These are phyloP conservation scores for Pyrrhosoma nymphula DNA, from an alignment of 2,888 invertebrate genomes.

Conservation along the genomic window DNA sequence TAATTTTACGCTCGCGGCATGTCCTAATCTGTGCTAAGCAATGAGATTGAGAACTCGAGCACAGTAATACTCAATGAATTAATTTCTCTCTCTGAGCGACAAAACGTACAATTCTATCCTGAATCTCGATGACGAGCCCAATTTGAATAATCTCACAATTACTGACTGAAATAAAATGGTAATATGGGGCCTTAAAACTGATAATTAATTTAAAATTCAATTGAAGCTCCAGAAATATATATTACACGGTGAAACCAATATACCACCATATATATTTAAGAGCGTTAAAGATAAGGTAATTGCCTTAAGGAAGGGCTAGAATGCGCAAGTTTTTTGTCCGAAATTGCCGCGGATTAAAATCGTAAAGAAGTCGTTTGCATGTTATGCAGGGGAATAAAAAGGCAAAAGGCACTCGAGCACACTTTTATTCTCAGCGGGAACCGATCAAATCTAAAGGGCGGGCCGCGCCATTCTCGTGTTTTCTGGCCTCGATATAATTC, in stretches of 20 bases:
- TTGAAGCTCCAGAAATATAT: not conserved
- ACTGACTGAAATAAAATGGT: too few species aligned
- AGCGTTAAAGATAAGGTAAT: not conserved
- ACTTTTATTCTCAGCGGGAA: not conserved
- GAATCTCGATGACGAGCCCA: too few species aligned
- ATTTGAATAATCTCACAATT: too few species aligned
- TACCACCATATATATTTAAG: not conserved
- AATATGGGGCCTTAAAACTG: not conserved
- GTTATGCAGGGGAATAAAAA: not conserved
- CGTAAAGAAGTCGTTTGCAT: conserved; percentile 8
- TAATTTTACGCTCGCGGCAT: too few species aligned
- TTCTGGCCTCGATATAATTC: not conserved
- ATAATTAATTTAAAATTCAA: not conserved
- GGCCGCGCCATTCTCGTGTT: not conserved
- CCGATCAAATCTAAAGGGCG: not conserved
- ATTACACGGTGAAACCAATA: not conserved
- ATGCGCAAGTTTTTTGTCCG: not conserved
- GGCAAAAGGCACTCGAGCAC: not conserved
- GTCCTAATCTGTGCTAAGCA: too few species aligned
- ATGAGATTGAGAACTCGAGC: too few species aligned
- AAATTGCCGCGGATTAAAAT: not conserved
- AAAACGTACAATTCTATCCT: too few species aligned
- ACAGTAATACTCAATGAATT: too few species aligned
- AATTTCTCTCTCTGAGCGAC: too few species aligned
- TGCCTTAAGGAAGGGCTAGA: too few species aligned